Percentiles rank a stretch among this genome's conserved stretches.
phyloP scores from a whole-genome alignment of 2,888 invertebrate genomes.

The Margaritifera margaritifera region DNA sequence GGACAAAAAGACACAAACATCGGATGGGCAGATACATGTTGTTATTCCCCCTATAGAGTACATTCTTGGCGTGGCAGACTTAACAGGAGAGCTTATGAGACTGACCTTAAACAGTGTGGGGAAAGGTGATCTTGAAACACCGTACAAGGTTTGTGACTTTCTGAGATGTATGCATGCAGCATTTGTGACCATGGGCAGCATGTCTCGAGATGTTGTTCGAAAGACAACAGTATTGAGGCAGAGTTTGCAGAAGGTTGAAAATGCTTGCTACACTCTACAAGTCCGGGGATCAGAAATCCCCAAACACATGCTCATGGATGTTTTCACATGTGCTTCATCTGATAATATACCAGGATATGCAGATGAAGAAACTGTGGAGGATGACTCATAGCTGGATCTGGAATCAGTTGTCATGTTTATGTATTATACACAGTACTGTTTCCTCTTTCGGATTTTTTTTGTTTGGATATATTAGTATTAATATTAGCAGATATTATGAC shows the following conservation, averaged over 20 bases:
- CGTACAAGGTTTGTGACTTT: slow-evolving; percentile 78
- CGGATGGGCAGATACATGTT: slow-evolving; percentile 29
- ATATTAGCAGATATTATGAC: too few relatives aligned
- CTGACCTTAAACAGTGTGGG: slow-evolving; percentile 89
- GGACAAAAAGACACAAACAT: slow-evolving; percentile 6
- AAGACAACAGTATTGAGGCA: slow-evolving; percentile 83
- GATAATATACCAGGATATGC: slow-evolving; percentile 17
- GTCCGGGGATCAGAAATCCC: slow-evolving; percentile 88
- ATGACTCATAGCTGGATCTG: slow-evolving; percentile 4
- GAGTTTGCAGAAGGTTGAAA: slow-evolving; percentile 87
- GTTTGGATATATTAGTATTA: too few relatives aligned
- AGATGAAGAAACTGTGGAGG: slow-evolving; percentile 22
- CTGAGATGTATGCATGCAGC: slow-evolving; percentile 77
- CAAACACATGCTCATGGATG: slow-evolving; percentile 79
- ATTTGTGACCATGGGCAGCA: slow-evolving; percentile 76
- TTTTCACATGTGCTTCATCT: slow-evolving; percentile 50
- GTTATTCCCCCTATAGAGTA: slow-evolving; percentile 75
- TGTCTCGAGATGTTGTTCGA: slow-evolving; percentile 80
- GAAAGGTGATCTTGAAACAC: slow-evolving; percentile 54
- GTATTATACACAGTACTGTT: too few relatives aligned
- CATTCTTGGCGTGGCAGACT: slow-evolving; percentile 87
- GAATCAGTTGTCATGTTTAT: not conserved
- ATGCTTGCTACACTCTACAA: slow-evolving; percentile 85
- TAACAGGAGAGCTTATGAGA: slow-evolving; percentile 93
- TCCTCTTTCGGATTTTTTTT: too few relatives aligned